Evolutionary conservation across 2,888 invertebrate species (phyloP), one percentile per base, ranked within the genome.

Genomic region (Conus canariensis): DNA sequence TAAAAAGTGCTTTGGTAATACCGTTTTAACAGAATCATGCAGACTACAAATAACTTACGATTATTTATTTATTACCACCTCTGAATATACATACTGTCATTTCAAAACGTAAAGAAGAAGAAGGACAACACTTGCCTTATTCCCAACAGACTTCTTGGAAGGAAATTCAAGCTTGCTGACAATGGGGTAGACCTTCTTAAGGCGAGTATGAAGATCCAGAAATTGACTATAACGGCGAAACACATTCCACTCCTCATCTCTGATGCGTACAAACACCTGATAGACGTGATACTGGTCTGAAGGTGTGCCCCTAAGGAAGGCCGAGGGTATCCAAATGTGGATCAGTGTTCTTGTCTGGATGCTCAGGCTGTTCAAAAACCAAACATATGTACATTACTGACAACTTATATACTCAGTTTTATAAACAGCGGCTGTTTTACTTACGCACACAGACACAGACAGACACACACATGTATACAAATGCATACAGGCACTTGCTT

Each of bases 141-240:
- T 99, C 60, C 99, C 98, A 94, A 99, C 97, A 90, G 98, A 98
- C 97, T 99, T 99, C 96, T 99, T 99, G 1, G 98, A 99, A 14
- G 99, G 99, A 97, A 99, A 99, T 83, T 98, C 98, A 95, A 98
- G 98, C 8, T 97, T 97, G 45, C 97, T 97, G 88, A 99, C 97
- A 91, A 97, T 97, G 0, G 98, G 97, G 95, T 98, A 98, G 95
- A 98, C 97, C 95, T 98, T 98, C 95, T 98, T 98, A 80, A 99
- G 97, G 93, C 98, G 97, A 92, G 97, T 97, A 96, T 99, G 98
- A 60, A 99, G 97, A 92, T 98, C 97, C 95, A 98, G 97, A 96
- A 99, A 99, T 96, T 99, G 99, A 10, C 98, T 98, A 95, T 99
- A 99, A 94, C 99, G 97, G 93, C 99, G 97, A 96, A 98, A 98